Evolutionary conservation across 1,140 invertebrate species (phyloP), one percentile per base, ranked within the genome.

Genomic region (Samia ricini): DNA sequence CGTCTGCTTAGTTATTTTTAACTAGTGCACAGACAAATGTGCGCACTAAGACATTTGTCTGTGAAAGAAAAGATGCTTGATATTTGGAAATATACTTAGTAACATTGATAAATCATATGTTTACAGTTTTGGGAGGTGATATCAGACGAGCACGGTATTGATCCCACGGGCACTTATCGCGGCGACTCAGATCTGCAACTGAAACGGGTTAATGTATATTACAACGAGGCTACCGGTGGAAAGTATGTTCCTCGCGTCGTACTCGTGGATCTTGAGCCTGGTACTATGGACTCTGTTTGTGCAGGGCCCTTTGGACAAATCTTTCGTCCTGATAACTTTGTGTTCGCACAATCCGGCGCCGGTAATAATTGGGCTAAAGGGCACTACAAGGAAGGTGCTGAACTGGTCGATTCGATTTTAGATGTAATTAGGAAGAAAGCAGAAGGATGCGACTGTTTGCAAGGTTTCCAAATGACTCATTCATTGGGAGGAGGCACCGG

Each of bases 281-380:
- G n/a, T n/a, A n/a, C n/a, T n/a, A n/a, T n/a, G n/a, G n/a, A n/a
- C 99, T 83, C 97, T 97, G 8, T 97, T 97, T 64, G 98, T 97
- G 50, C 98, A 98, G 97, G 97, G 98, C n/a, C n/a, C n/a, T n/a
- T n/a, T n/a, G n/a, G n/a, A n/a, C n/a, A n/a, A n/a, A n/a, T n/a
- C n/a, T n/a, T n/a, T n/a, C n/a, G n/a, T n/a, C n/a, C n/a, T n/a
- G n/a, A n/a, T n/a, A n/a, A n/a, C n/a, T n/a, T n/a, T n/a, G n/a
- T n/a, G n/a, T n/a, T n/a, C n/a, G n/a, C n/a, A n/a, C n/a, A n/a
- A 95, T 83, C 98, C n/a, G n/a, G n/a, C n/a, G n/a, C n/a, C n/a
- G n/a, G n/a, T n/a, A n/a, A n/a, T n/a, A n/a, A n/a, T n/a, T n/a
- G n/a, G n/a, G n/a, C n/a, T n/a, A n/a, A n/a, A n/a, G n/a, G n/a